A percentile compares a stretch with the other conserved stretches of the same genome.
Conservation (phyloP, 2,797 vertebrate genomes). For the Amniataba percoides region DNA sequence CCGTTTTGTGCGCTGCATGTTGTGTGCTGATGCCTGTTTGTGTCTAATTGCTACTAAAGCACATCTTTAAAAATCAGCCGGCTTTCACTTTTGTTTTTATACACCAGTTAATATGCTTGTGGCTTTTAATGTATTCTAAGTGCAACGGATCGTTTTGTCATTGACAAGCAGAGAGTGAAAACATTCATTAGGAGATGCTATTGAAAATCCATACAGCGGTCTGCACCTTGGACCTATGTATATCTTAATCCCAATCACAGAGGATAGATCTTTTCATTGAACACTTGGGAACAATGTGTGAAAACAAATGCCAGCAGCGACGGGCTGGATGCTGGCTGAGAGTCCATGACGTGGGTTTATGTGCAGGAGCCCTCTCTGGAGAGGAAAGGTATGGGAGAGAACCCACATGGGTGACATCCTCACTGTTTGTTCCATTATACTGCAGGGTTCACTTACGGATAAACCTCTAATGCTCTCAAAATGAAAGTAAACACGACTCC, state of each 20-base stretch:
- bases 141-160: conserved; percentile 51
- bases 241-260: conserved; percentile 60
- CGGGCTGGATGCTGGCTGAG: conserved; percentile 4
- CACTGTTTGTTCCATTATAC: conserved; percentile 72
- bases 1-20: conserved; percentile 25
- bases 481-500: conserved; percentile 76
- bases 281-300: conserved; percentile 49
- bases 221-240: conserved; percentile 54
- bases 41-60: conserved; percentile 41
- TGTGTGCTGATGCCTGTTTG: conserved; percentile 9
- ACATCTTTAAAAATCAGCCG: conserved; percentile 31
- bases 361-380: conserved; percentile 6
- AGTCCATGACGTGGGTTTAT: conserved; percentile 23
- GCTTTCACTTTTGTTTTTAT: conserved; percentile 38
- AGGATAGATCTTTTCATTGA: conserved; percentile 65
- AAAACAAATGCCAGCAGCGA: conserved; percentile 52
- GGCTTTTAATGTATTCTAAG: conserved; percentile 59
- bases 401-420: conserved; percentile 38
- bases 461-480: conserved; percentile 76
- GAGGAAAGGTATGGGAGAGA: conserved; percentile 16
- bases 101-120: conserved; percentile 40
- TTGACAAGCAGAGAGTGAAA: conserved; percentile 65
- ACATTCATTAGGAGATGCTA: conserved; percentile 70
- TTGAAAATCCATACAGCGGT: conserved; percentile 74
- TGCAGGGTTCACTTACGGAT: conserved; percentile 48